Evolutionary conservation across 2,113 vertebrate genomes (phyloP).

Genomic region (Brienomyrus longianalis): DNA sequence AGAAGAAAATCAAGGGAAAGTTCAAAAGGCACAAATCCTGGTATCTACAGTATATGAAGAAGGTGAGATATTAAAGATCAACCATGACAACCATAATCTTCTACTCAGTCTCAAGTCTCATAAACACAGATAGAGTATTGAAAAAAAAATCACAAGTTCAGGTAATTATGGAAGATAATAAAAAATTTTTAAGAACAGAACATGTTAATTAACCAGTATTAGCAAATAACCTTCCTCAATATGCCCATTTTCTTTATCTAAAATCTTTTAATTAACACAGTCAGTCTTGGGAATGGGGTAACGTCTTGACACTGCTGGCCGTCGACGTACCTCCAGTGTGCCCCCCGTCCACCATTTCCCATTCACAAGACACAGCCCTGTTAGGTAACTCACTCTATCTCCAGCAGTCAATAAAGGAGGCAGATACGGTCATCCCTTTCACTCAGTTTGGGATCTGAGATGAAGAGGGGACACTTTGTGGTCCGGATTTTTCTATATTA

Average conservation of each 20-base stretch:
- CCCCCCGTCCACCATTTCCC: conserved; percentile 25
- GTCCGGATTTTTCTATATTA: not conserved
- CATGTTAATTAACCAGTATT: not conserved
- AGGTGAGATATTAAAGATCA: not conserved
- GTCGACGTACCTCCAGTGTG: not conserved
- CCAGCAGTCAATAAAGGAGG: conserved; percentile 10
- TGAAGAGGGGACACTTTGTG: not conserved
- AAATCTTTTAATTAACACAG: not conserved
- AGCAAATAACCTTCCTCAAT: not conserved
- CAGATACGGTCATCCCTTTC: not conserved
- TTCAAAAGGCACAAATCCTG: not conserved
- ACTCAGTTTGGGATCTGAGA: not conserved
- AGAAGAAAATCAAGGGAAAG: not conserved
- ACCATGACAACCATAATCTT: not conserved
- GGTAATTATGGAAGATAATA: not conserved
- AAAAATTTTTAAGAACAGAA: not conserved
- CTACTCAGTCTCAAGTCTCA: not conserved
- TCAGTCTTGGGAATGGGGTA: not conserved
- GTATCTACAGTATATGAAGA: not conserved
- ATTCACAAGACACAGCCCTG: conserved; percentile 32
- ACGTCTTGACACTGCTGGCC: not conserved
- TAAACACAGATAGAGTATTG: not conserved
- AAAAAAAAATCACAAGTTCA: not conserved
- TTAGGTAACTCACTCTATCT: conserved; percentile 21
- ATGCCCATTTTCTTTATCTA: not conserved